phyloP scores from a whole-genome alignment of 2,888 invertebrate genomes.

The Ectemnius continuus region DNA sequence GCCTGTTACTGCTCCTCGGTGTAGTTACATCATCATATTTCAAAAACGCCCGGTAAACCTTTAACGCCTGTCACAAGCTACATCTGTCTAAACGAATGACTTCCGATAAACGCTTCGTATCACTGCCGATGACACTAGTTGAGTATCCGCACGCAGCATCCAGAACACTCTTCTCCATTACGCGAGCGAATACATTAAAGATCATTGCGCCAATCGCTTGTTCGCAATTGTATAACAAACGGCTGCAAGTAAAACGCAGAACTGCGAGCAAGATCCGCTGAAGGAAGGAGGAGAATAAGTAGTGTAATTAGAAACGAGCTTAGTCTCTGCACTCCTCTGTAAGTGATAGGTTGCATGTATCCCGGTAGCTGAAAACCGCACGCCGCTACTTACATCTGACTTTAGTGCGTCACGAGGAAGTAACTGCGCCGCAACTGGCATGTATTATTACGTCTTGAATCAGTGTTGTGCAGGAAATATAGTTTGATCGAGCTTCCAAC shows the following conservation, averaged over 20 bases:
- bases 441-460: constrained; percentile 8
- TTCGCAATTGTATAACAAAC: no score
- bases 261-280: neutral
- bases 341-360: constrained; percentile 17
- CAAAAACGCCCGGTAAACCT: neutral
- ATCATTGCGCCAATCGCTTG: no score
- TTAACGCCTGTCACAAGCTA: neutral
- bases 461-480: no score
- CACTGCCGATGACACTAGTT: no score
- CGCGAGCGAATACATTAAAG: no score
- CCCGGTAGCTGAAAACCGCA: constrained; percentile 13
- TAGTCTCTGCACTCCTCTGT: constrained; percentile 18
- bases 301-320: constrained; percentile 35
- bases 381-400: constrained; percentile 15
- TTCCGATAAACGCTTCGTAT: no score
- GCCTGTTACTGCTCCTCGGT: no score
- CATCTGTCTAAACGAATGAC: no score
- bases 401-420: constrained; percentile 14
- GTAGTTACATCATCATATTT: neutral
- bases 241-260: neutral
- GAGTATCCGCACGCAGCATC: no score
- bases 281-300: constrained; percentile 18
- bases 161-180: no score
- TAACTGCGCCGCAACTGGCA: constrained; percentile 7
- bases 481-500: no score